phyloP scores from a whole-genome alignment of 2,888 invertebrate species.

The Alviniconcha strummeri region DNA sequence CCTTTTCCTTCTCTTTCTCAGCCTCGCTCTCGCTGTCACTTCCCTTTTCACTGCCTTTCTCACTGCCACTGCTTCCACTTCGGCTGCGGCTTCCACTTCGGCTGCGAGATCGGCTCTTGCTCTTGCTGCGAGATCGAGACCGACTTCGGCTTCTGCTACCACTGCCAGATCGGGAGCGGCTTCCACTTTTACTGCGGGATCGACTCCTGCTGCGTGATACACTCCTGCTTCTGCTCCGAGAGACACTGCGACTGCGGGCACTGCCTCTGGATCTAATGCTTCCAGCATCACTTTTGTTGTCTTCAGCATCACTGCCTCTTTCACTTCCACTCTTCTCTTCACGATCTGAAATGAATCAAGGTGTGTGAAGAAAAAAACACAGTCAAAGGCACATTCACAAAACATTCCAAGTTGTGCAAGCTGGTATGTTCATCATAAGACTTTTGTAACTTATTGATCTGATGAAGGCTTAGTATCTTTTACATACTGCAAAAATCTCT shows the following conservation, averaged over 20 bases:
- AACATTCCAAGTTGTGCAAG: no score
- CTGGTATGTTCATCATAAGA: no score
- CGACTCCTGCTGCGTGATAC: not conserved
- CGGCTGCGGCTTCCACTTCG: slow-evolving; percentile 7
- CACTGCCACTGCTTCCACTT: slow-evolving; percentile 26
- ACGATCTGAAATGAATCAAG: slow-evolving; percentile 12
- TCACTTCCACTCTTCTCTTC: slow-evolving; percentile 36
- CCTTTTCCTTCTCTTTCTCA: slow-evolving; percentile 32
- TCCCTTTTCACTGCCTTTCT: slow-evolving; percentile 21
- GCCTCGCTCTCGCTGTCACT: slow-evolving; percentile 29
- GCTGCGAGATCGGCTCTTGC: slow-evolving; percentile 14
- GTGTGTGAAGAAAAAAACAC: no score
- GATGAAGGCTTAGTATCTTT: no score
- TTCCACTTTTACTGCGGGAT: slow-evolving; percentile 20
- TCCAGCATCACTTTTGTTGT: slow-evolving; percentile 40
- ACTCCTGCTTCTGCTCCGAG: slow-evolving; percentile 27
- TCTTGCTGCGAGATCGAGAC: slow-evolving; percentile 42
- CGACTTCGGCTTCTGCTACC: slow-evolving; percentile 40
- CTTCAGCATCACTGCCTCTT: slow-evolving; percentile 56
- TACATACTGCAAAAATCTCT: no score
- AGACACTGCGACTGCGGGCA: slow-evolving; percentile 42
- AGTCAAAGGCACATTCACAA: not conserved
- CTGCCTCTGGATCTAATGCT: slow-evolving; percentile 46
- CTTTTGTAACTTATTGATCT: no score
- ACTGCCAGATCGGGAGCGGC: slow-evolving; percentile 33